Percentiles rank a stretch among this genome's conserved stretches.
Conservation (phyloP, 2,797 vertebrate species). For the Lagothrix lagotricha region DNA sequence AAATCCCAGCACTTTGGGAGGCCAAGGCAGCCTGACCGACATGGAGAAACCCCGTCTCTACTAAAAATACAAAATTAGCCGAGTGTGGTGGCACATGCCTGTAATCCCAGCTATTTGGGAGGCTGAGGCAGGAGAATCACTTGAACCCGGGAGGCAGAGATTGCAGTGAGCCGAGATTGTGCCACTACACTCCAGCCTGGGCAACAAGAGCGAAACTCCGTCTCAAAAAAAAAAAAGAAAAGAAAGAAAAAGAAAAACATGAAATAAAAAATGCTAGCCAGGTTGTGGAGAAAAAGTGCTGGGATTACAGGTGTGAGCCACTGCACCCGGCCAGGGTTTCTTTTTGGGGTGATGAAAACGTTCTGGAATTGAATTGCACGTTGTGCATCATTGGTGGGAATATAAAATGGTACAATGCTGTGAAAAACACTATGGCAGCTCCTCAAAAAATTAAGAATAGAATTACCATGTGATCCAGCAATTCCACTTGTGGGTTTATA, state of each 20-base stretch:
- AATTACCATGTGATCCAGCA: background rate
- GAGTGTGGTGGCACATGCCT: rapidly evolving
- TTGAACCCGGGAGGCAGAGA: background rate
- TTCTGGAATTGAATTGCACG: too few relatives aligned
- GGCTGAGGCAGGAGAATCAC: background rate
- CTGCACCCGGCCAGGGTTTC: too few relatives aligned
- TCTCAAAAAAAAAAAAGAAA: background rate
- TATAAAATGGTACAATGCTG: background rate
- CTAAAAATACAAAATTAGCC: background rate
- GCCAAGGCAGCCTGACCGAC: background rate
- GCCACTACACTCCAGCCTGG: background rate
- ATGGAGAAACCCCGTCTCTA: background rate
- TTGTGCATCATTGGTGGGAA: background rate
- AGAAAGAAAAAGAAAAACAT: background rate
- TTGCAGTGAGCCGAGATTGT: background rate
- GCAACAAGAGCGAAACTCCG: background rate
- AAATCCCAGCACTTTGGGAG: too few relatives aligned
- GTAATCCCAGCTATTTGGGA: background rate
- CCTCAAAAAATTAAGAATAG: background rate
- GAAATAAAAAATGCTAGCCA: background rate
- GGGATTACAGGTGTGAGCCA: too few relatives aligned
- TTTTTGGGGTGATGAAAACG: too few relatives aligned
- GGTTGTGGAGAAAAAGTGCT: background rate
- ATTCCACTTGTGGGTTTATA: background rate
- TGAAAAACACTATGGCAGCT: background rate